phyloP scores from a whole-genome alignment of 1,140 invertebrate genomes.

The Homarus americanus region DNA sequence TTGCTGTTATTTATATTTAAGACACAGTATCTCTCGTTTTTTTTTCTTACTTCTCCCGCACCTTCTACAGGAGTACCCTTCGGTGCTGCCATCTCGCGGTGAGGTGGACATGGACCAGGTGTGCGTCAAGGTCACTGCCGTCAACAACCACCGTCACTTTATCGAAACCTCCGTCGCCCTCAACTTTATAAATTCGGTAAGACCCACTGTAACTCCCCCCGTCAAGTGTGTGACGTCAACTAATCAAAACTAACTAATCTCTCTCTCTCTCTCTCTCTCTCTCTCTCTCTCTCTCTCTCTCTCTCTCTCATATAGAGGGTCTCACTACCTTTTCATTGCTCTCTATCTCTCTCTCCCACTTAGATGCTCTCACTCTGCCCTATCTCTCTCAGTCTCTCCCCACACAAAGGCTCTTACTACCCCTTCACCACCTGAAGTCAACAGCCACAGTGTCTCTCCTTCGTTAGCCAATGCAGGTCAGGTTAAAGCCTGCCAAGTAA shows the following conservation, averaged over 20 bases:
- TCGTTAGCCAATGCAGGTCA: too few species aligned
- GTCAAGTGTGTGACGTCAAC: too few species aligned
- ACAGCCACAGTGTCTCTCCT: too few species aligned
- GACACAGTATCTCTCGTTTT: not conserved
- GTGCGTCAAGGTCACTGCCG: not conserved
- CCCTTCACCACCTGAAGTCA: too few species aligned
- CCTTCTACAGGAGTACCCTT: conserved; percentile 12
- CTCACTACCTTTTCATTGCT: not conserved
- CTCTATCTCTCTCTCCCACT: not conserved
- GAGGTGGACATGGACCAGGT: not conserved
- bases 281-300: too few species aligned
- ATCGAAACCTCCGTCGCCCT: conserved; percentile 8
- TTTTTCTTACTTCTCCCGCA: not conserved
- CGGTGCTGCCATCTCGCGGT: not conserved
- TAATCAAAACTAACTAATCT: too few species aligned
- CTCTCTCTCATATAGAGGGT: not conserved
- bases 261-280: not conserved
- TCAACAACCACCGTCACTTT: not conserved
- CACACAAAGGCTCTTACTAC: too few species aligned
- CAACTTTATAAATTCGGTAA: not conserved
- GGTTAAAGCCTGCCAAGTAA: too few species aligned
- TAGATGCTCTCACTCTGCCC: too few species aligned
- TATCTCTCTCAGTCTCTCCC: too few species aligned
- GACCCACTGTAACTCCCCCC: not conserved
- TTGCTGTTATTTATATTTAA: not conserved